Base-by-base conservation (phyloP, 2,888 invertebrate species). In the Phengaris alcon region DNA sequence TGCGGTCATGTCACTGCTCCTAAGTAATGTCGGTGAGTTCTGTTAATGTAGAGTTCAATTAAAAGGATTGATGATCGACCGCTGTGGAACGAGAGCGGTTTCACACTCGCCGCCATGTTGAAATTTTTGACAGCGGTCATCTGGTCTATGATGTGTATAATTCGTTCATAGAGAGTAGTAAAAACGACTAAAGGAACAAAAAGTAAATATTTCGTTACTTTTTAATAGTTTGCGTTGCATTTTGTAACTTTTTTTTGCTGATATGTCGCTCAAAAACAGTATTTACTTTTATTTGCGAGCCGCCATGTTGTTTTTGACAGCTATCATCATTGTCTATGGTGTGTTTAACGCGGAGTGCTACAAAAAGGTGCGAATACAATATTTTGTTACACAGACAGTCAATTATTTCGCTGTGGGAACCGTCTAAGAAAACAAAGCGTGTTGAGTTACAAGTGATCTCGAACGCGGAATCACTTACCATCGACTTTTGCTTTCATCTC, bases 391-490 rank as follows among this genome's bases (percentile, higher is more conserved):
- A 83, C 88, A 81, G 91, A 91, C 92, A 90, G 84, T 86, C 91
- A 88, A 92, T 93, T 92, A 91, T 88, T 86, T 86, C 87, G 82
- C 88, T 87, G 89, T 92, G 93, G 90, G 91, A 93, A 92, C 90
- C 90, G 93, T 90, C 92, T 86, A 85, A 84, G 87, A 87, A 90
- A 90, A 93, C 91, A 91, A 90, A 90, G 90, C 88, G 90, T 87
- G 88, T 90, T 90, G 82, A 83, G 90, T 92, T 91, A 88, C 89
- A 89, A 87, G 88, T 86, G 88, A 86, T 88, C 86, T 88, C 86
- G 87, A 82, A 85, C 78, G 76, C 81, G 77, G 80, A 78, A 80
- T 79, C 80, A 78, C 81, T 78, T 88, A 90, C 90, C 81, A 86
- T 78, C 78, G 70, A 79, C 83, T 83, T 81, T 82, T 81, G 77